These are phyloP conservation scores for Nemurella pictetii DNA, from an alignment of 2,888 invertebrate genomes.

Conservation along the genomic window DNA sequence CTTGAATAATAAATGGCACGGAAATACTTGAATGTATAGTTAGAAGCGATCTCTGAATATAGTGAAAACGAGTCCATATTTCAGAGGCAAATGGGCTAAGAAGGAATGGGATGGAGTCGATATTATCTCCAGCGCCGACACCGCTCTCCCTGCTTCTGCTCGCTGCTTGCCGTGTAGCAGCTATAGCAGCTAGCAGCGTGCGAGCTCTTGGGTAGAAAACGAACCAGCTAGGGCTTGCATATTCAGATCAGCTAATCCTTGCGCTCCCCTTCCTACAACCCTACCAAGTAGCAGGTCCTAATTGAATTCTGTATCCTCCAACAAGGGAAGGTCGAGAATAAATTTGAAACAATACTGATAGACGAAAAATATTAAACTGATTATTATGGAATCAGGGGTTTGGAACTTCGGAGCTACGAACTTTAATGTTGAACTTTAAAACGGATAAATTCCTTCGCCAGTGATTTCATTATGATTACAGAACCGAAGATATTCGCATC, in stretches of 20 bases:
- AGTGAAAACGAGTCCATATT: slow-evolving; percentile 18
- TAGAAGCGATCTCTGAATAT: not conserved
- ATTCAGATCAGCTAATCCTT: slow-evolving; percentile 22
- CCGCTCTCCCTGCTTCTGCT: not conserved
- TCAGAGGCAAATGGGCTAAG: not conserved
- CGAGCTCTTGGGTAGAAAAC: not conserved
- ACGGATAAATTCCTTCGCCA: not conserved
- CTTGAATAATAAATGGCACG: not conserved
- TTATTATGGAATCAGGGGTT: not conserved
- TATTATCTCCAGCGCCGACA: not conserved
- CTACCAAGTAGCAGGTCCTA: slow-evolving; percentile 1
- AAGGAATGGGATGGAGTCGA: not conserved
- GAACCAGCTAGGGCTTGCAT: slow-evolving; percentile 14
- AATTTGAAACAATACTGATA: slow-evolving; percentile 26
- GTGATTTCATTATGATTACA: no score
- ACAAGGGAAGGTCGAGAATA: slow-evolving; percentile 29
- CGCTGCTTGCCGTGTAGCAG: not conserved
- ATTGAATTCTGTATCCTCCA: slow-evolving; percentile 35
- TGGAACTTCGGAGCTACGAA: not conserved
- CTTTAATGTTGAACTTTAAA: not conserved
- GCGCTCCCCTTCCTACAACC: not conserved
- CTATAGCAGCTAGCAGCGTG: not conserved
- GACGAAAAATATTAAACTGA: slow-evolving; percentile 17
- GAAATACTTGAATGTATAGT: not conserved
- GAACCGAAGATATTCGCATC: no score